phyloP scores from a whole-genome alignment of 2,113 vertebrate genomes.

The Miniopterus natalensis region DNA sequence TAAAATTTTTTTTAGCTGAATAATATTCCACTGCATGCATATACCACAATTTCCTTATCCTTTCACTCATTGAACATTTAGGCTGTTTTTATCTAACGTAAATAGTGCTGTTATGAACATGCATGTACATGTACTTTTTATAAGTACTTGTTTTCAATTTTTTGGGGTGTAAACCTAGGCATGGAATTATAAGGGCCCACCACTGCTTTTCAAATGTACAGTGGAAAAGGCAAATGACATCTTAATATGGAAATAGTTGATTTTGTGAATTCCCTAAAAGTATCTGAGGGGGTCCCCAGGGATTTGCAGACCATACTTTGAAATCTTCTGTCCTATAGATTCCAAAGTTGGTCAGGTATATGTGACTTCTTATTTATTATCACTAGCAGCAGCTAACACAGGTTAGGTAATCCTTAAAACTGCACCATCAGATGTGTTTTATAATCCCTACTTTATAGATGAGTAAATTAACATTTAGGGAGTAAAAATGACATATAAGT shows the following conservation, averaged over 20 bases:
- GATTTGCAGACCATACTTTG: not conserved
- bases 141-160: not conserved
- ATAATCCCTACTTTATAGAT: not conserved
- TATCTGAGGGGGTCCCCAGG: not conserved
- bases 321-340: not conserved
- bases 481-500: not conserved
- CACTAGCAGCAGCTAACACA: not conserved
- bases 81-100: not conserved
- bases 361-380: not conserved
- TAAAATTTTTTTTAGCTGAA: not conserved
- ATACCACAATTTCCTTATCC: not conserved
- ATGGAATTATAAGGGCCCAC: not conserved
- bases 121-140: not conserved
- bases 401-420: not conserved
- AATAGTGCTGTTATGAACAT: not conserved
- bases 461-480: not conserved
- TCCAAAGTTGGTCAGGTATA: not conserved
- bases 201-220: not conserved
- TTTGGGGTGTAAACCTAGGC: not conserved
- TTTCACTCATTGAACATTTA: not conserved
- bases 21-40: not conserved
- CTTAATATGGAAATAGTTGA: slow-evolving; percentile 39
- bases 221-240: not conserved
- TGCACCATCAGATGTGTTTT: not conserved
- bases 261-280: not conserved